Evolutionary conservation across 2,888 invertebrate species (phyloP), one percentile per base, ranked within the genome.

Genomic region (Hirudinaria manillensis): DNA sequence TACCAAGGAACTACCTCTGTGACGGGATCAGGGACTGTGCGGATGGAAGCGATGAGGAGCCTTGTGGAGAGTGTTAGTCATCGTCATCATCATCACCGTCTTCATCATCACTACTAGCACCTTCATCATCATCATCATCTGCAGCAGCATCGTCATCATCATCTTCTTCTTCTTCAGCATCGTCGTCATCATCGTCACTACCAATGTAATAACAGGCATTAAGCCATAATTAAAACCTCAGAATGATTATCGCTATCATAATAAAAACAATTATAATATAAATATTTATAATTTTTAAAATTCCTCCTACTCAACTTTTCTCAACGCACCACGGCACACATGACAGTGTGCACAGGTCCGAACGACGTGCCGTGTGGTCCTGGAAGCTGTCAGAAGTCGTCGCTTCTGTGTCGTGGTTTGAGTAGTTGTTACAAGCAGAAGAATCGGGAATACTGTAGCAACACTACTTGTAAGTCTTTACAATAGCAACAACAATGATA

Each of bases 11-110:
- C 27, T 72, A 4, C 32, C 2, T 27, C 1, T 72, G 72, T 51
- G 72, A 72, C 72, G 72, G 72, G 21, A 16, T 55, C 16, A 55
- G 21, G 19, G 72, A 72, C 34, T 72, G 72, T 27, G 51, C n/a
- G 3, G 72, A 72, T 55, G 72, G 53, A 3, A 72, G 72, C 32
- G 72, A 72, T 29, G 72, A 72, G 32, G 24, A 29, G n/a, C 10
- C 16, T 19, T 72, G 72, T 45, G 21, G 24, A 29, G 32, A 72
- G 24, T 6, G 55, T 72, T 0, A 55, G 72, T 45, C 21, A n/a
- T 73, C 61, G 27, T 38, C 74, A 29, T 36, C 29, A 2, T 10
- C 51, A 0, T 68, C 74, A n/a, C 27, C 53, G 10, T 74, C 68
- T 4, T 67, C 68, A 16, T 66, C 67, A 21, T 51, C 66, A 2